Conservation (phyloP, 2,888 invertebrate species). For the Sarcophaga variegata region DNA sequence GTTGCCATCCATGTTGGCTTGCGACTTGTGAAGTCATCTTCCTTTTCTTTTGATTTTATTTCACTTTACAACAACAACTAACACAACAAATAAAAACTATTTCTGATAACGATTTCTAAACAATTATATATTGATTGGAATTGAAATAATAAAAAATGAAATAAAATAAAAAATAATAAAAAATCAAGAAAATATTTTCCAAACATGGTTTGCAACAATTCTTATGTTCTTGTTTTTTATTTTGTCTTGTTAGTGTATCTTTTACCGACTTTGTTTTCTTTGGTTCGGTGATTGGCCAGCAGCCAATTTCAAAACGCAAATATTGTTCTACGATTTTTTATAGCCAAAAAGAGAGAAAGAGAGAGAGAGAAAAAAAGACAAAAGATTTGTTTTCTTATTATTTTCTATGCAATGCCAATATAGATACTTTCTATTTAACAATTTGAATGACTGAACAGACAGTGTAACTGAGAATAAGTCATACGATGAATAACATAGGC, state of each 20-base stretch:
- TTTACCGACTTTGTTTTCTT: conserved; percentile 8
- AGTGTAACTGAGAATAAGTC: neutral
- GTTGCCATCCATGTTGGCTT: conserved; percentile 14
- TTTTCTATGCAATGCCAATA: conserved; percentile 12
- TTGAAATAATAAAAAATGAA: conserved; percentile 37
- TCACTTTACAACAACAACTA: neutral
- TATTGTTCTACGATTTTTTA: conserved; percentile 49
- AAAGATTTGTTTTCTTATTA: conserved; percentile 22
- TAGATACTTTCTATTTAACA: neutral
- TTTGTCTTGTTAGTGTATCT: neutral
- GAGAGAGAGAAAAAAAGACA: neutral
- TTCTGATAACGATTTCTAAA: conserved; percentile 55
- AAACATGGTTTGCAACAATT: conserved; percentile 63
- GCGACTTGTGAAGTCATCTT: conserved; percentile 46
- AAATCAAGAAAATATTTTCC: conserved; percentile 37
- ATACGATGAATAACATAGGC: neutral
- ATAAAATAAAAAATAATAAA: neutral
- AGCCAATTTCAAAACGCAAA: conserved; percentile 55
- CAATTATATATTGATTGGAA: conserved; percentile 56
- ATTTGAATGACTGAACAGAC: neutral
- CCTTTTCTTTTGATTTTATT: conserved; percentile 2
- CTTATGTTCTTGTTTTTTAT: neutral
- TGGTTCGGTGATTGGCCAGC: conserved; percentile 52
- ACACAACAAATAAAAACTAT: neutral
- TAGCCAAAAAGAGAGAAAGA: conserved; percentile 14